Base-by-base conservation (phyloP, 2,888 invertebrate genomes). In the Helicoverpa assulta region DNA sequence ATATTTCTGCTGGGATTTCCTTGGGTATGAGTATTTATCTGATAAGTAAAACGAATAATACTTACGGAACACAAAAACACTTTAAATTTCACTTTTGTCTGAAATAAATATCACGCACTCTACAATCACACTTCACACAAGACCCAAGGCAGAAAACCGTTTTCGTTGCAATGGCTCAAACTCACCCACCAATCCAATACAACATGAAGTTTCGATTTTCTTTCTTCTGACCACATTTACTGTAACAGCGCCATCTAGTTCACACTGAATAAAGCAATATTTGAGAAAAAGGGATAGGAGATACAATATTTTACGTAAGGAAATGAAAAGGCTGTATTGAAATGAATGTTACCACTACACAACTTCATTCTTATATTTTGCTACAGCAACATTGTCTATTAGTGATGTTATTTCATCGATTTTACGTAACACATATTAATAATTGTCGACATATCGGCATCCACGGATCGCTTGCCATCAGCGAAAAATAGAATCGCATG, bases 121-220 rank as follows among this genome's bases (percentile, higher is more conserved):
- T 83, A 87, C 88, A 92, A 91, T 91, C 92, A 92, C 94, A 93
- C 92, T 92, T 88, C 91, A 92, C 94, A 91, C 93, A 93, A 93
- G 94, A 95, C 94, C 89, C 93, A 86, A 95, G 93, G 91, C 94
- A 95, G 94, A 94, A 94, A 95, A 94, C 94, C 93, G 94, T 94
- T 94, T 93, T 92, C 93, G 93, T 90, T 90, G 91, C 90, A 93
- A 90, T 88, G 85, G 87, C 85, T 86, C 82, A 85, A 86, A 86
- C 68, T 82, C 78, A 70, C 70, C 84, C 77, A 81, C 80, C 80
- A 81, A 81, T 83, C 78, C 78, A 81, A 82, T 75, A 73, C 79
- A 83, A 81, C 75, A 70, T 73, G 78, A 83, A 80, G 89, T 89
- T 92, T 92, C 92, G 92, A 92, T 93, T 93, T 92, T 91, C 87